A percentile compares a stretch with the other conserved stretches of the same genome.
These are phyloP conservation scores for Gnathonemus echidnorhynchus DNA, from an alignment of 2,113 vertebrate species.

Conservation along the genomic window DNA sequence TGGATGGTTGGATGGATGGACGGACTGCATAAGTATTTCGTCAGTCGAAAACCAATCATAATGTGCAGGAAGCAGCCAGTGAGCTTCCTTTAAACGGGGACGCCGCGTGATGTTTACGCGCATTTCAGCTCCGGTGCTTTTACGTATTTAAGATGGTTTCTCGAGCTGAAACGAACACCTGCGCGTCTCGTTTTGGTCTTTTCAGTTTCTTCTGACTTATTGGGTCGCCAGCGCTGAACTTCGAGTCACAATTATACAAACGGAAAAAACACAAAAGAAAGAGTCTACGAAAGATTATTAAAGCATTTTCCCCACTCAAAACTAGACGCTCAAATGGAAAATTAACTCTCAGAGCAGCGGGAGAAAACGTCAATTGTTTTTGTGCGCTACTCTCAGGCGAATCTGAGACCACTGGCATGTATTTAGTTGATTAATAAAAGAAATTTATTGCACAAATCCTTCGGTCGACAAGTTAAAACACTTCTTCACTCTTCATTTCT, in stretches of 20 bases:
- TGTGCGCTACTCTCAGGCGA: conserved; percentile 26
- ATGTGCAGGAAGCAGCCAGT: background rate
- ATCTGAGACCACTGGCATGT: conserved; percentile 43
- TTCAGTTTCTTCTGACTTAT: background rate
- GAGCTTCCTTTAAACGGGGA: background rate
- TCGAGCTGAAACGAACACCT: background rate
- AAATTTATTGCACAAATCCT: conserved; percentile 73
- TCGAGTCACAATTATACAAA: background rate
- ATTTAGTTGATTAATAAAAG: conserved; percentile 73
- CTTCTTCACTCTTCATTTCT: conserved; percentile 71
- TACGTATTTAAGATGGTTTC: background rate
- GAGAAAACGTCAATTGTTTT: conserved; percentile 25
- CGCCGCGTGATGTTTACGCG: background rate
- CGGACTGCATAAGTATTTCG: background rate
- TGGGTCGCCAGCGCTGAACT: background rate
- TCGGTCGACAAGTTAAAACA: conserved; percentile 70
- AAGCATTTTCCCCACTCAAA: background rate
- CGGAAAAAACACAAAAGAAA: background rate
- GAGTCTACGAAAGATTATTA: background rate
- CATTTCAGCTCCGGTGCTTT: background rate
- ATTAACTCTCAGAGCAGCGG: background rate
- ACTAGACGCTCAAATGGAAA: conserved; percentile 14
- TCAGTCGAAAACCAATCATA: background rate
- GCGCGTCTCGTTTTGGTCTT: background rate
- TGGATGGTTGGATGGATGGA: background rate